Base-by-base conservation (phyloP, 2,888 invertebrate species). In the Minunthozetes semirufus region DNA sequence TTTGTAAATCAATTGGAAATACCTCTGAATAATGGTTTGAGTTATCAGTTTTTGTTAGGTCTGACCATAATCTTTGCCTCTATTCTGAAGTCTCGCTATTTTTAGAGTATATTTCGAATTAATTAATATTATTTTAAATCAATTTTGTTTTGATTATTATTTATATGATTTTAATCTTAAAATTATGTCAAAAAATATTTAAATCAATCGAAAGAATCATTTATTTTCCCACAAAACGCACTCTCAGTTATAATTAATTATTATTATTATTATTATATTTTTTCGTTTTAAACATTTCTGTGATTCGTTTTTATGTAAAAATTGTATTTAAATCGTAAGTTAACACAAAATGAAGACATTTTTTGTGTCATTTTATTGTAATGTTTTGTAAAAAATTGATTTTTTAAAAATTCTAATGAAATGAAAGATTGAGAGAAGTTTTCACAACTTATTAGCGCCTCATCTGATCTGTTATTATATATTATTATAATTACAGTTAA, bases 341-440 rank as follows among this genome's bases (percentile, higher is more conserved):
- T 66, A 42, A 59, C 17, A 27, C 59, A 27, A 38, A 66, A 29
- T 22, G 5, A 66, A 13, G 38, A 66, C 42, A 63, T 66, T 59
- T 59, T 59, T 25, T 59, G 59, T 66, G 66, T 66, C 66, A 42
- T 66, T n/a, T n/a, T 66, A 66, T 66, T n/a, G 42, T 66, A 66
- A 66, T 66, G n/a, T n/a, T 5, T 33, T 33, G 33, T 33, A 33
- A 42, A 66, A 66, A 66, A 63, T 66, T 66, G 38, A 42, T 38
- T 66, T 66, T 66, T 66, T 42, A 66, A 66, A 63, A 42, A 66
- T 66, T 66, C 42, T 66, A 66, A 66, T 66, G 42, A 42, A 66
- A 66, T 66, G 66, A 66, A 42, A 66, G n/a, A 66, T 27, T 6
- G 2, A 27, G 5, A 11, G 17, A 66, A 66, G 38, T 66, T 66